Evolutionary conservation across 1,140 invertebrate genomes (phyloP), one percentile per base, ranked within the genome.

Genomic region (Wiebesia pumilae): DNA sequence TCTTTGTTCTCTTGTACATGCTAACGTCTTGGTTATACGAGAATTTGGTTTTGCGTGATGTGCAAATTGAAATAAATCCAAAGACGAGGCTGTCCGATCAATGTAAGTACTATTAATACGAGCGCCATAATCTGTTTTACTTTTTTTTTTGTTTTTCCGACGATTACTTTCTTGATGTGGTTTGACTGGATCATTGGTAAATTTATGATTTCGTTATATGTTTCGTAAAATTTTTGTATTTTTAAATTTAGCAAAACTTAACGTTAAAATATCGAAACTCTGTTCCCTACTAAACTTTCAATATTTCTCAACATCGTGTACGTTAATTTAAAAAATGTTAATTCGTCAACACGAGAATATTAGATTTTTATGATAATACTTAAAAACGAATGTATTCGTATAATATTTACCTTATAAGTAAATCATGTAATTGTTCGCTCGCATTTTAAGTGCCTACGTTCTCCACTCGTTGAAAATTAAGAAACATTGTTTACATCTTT

Each of bases 221-320:
- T 62, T 33, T 33, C 65, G n/a, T 67, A 4, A 30, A 30, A 67
- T 67, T 67, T 30, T 67, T 30, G 6, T 62, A 24, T 62, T 62
- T 24, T 14, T 62, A 10, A 3, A 24, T 62, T 24, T 24, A 19
- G 21, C 3, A 62, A 62, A 30, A 65, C 24, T n/a, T 65, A 12
- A 12, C 27, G 24, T 47, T 47, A 40, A 40, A 77, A 47, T n/a
- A n/a, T 77, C 24, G 21, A 51, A 33, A 35, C 30, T 30, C 51
- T 62, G 12, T 65, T 80, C 54, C 35, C 21, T 27, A n/a, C 21
- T 81, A 27, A 65, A 65, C 54, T 81, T 81, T 81, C 35, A 81
- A 65, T 65, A 58, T 81, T 51, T 69, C 19, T 12, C 10, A 69
- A 33, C 12, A 14, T 30, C n/a, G n/a, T 30, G n/a, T 67, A 27